Evolutionary conservation across 2,113 vertebrate genomes (phyloP).

Genomic region (Menidia beryllina): DNA sequence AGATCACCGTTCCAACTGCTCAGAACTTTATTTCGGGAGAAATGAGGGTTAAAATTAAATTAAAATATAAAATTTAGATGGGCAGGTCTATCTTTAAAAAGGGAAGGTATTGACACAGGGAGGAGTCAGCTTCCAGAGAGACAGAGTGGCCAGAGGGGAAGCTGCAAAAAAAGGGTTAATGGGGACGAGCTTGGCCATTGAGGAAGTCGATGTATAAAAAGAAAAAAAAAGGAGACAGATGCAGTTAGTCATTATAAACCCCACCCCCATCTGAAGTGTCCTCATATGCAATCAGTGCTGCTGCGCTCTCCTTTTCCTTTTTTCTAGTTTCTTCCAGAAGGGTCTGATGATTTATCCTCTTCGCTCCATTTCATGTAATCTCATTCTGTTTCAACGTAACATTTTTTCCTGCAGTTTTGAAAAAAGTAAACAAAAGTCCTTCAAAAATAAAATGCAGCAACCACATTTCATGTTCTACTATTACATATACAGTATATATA

Average conservation of each 20-base stretch:
- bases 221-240: slow-evolving; percentile 54
- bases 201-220: slow-evolving; percentile 62
- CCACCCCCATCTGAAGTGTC: slow-evolving; percentile 75
- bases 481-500: slow-evolving; percentile 89
- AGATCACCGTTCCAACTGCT: slow-evolving; percentile 73
- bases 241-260: slow-evolving; percentile 75
- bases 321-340: slow-evolving; percentile 53
- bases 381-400: slow-evolving; percentile 74
- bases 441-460: slow-evolving; percentile 85
- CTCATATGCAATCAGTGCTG: slow-evolving; percentile 78
- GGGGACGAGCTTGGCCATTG: slow-evolving; percentile 52
- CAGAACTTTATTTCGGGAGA: slow-evolving; percentile 84
- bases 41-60: slow-evolving; percentile 83
- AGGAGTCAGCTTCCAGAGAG: slow-evolving; percentile 40
- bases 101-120: slow-evolving; percentile 29
- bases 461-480: slow-evolving; percentile 83
- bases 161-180: slow-evolving; percentile 58
- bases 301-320: slow-evolving; percentile 66
- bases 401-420: slow-evolving; percentile 83
- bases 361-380: slow-evolving; percentile 41
- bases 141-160: slow-evolving; percentile 21
- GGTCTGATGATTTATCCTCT: slow-evolving; percentile 50
- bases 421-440: slow-evolving; percentile 84
- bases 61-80: slow-evolving; percentile 82
- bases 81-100: slow-evolving; percentile 57